Evolutionary conservation across 1,140 invertebrate species (phyloP), one percentile per base, ranked within the genome.

Genomic region (Leptinotarsa lineolata): DNA sequence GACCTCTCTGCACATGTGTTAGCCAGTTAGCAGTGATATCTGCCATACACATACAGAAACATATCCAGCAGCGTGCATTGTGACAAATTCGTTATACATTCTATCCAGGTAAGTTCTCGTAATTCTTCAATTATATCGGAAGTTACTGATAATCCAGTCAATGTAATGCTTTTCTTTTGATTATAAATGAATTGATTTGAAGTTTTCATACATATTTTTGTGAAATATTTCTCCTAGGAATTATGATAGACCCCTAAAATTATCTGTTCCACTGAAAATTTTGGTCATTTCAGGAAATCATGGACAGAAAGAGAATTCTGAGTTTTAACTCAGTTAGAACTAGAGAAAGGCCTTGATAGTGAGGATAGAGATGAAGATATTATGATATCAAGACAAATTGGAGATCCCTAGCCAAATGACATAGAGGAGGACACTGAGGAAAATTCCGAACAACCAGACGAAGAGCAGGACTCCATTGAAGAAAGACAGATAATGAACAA

Each of bases 81-180:
- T 48, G 46, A 3, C 16, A 15, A 48, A 4, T 48, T 48, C 46
- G 46, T 48, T 48, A 48, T 48, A 48, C 46, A 5, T 48, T 48
- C 46, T 48, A 16, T 48, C 1, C 46, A 48, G 46, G 46, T 48
- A 48, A 48, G 46, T 48, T 48, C 46, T 48, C 46, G 4, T 48
- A 48, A 48, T 48, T 48, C 46, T 48, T 15, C 46, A 48, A 48
- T 48, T 48, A 48, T 48, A 48, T 48, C 46, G 46, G n/a, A 48
- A 48, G 46, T 48, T 48, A 48, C 46, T 48, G 46, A 48, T 48
- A 48, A 48, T 48, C 46, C 46, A 48, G 46, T 48, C 46, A 48
- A 48, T 48, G 46, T 48, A 12, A 16, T 48, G 46, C 4, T 48
- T 16, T 48, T 48, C 13, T 48, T 48, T 48, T 5, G n/a, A 48